Conservation (phyloP, 2,113 vertebrate species). For the Rhagologus leucostigma region DNA sequence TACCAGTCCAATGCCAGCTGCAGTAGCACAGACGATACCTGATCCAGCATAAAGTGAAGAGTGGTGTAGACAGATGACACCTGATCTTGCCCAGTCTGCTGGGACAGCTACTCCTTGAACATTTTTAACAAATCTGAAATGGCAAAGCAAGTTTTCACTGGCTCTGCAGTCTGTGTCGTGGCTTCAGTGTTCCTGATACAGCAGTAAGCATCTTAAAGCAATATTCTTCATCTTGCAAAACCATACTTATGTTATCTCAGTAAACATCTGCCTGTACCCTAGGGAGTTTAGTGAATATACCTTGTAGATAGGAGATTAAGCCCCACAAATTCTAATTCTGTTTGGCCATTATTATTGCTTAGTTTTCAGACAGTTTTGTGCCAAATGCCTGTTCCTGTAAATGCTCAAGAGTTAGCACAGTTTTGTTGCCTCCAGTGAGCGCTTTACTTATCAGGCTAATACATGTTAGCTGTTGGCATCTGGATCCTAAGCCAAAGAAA, state of each 20-base stretch:
- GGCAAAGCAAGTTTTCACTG: background rate
- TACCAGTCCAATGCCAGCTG: slow-evolving; percentile 31
- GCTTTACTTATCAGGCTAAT: background rate
- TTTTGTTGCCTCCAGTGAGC: background rate
- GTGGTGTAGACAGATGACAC: slow-evolving; percentile 22
- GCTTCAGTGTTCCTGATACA: background rate
- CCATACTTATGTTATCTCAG: background rate
- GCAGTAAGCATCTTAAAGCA: background rate
- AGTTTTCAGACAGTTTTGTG: slow-evolving; percentile 12
- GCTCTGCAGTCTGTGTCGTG: background rate
- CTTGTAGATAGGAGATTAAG: background rate
- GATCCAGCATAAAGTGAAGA: slow-evolving; percentile 17
- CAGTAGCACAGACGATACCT: background rate
- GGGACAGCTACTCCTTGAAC: background rate
- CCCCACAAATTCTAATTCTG: background rate
- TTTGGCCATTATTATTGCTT: slow-evolving; percentile 39
- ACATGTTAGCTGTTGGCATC: background rate
- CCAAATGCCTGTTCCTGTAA: background rate
- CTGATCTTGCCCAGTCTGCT: background rate
- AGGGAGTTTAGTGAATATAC: background rate
- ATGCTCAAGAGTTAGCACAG: background rate
- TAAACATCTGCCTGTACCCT: background rate
- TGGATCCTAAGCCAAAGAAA: background rate
- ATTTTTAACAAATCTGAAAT: slow-evolving; percentile 28
- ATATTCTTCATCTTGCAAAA: background rate